A percentile compares a stretch with the other conserved stretches of the same genome.
Evolutionary conservation across 2,888 invertebrate species (phyloP).

Genomic region (Neria commutata): DNA sequence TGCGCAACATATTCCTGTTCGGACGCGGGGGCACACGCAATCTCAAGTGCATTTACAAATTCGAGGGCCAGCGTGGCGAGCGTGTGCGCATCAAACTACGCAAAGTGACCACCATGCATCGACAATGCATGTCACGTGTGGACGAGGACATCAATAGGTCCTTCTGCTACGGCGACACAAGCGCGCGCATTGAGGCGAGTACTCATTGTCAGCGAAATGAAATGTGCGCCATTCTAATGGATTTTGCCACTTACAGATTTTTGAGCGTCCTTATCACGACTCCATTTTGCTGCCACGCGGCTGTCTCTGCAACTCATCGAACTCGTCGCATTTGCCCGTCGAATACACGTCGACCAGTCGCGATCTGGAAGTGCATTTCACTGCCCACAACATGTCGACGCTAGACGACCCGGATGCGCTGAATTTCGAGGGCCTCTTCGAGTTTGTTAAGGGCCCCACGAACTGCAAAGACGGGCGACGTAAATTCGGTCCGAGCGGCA

Average conservation of each 20-base stretch:
- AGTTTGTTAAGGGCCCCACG: slow-evolving; percentile 75
- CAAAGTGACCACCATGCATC: slow-evolving; percentile 71
- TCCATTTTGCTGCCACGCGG: slow-evolving; percentile 76
- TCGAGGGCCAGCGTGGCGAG: slow-evolving; percentile 84
- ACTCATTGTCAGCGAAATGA: not conserved
- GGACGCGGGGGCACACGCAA: slow-evolving; percentile 84
- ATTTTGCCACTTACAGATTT: slow-evolving; percentile 64
- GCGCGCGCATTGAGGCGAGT: slow-evolving; percentile 69
- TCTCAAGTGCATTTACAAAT: slow-evolving; percentile 87
- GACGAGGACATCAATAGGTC: slow-evolving; percentile 72
- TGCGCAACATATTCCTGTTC: slow-evolving; percentile 83
- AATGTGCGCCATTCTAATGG: not conserved
- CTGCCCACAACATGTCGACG: slow-evolving; percentile 82
- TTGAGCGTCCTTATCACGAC: slow-evolving; percentile 77
- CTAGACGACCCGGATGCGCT: slow-evolving; percentile 84
- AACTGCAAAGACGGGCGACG: slow-evolving; percentile 74
- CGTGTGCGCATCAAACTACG: slow-evolving; percentile 78
- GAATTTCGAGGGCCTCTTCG: slow-evolving; percentile 83
- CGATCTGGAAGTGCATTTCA: slow-evolving; percentile 81
- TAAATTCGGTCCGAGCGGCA: slow-evolving; percentile 78
- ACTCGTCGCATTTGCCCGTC: slow-evolving; percentile 67
- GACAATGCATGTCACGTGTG: slow-evolving; percentile 59
- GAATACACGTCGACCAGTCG: slow-evolving; percentile 78
- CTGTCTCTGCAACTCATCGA: slow-evolving; percentile 76
- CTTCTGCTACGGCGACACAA: slow-evolving; percentile 74